Evolutionary conservation across 2,113 vertebrate species (phyloP), one percentile per base, ranked within the genome.

Genomic region (Salminus brasiliensis): DNA sequence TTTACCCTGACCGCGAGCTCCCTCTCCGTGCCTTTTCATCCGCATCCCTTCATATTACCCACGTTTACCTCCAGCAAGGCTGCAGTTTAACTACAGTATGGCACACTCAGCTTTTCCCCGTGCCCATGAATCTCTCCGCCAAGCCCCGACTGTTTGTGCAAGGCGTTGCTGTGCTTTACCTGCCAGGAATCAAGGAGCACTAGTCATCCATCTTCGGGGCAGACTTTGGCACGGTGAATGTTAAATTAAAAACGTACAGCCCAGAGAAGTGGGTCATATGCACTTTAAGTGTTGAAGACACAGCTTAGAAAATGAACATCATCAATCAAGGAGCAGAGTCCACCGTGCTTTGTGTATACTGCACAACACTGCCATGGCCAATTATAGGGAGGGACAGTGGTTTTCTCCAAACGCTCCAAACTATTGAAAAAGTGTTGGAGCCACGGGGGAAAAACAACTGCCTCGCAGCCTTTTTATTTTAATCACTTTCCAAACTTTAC

Each of bases 221-320:
- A 57, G 72, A 83, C 71, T 83, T 76, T 87, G 86, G 87, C 90
- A 76, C 0, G 45, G 86, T 83, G 80, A 79, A 90, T 86, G 83
- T 88, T 88, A 87, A 91, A 92, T 91, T 88, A 89, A 92, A 92
- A 89, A 87, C 82, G 81, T 71, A 83, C 80, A 84, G 84, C 81
- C 49, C 41, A 72, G 52, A 89, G 82, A 88, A 90, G 81, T 81
- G 85, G 84, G 81, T 81, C 23, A 80, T 76, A 68, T 88, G 88
- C 85, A 86, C 74, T 88, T 83, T 72, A 87, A 90, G 85, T 83
- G 89, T 88, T 87, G 66, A 39, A 89, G 85, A 91, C 84, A 81
- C 81, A 55, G 85, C 84, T 86, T 83, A 69, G 84, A 85, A 91
- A 92, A 92, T 90, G 83, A 91, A 86, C 70, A 81, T 85, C 90